Evolutionary conservation across 2,888 invertebrate species (phyloP).

Genomic region (Trichopria drosophilae): DNA sequence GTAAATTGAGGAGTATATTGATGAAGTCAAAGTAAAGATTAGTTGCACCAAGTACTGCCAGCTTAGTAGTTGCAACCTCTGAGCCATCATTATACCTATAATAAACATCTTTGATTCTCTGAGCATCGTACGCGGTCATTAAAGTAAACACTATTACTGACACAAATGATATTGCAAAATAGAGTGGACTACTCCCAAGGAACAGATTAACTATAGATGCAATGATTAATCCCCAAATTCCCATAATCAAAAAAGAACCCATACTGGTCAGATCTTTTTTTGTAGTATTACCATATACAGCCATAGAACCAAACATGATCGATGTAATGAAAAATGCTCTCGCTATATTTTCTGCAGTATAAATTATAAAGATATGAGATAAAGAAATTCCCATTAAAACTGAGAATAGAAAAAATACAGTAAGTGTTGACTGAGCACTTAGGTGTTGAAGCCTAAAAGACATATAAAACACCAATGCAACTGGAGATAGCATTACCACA

Average conservation of each 20-base stretch:
- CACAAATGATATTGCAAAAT: conserved; percentile 19
- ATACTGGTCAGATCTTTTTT: conserved; percentile 23
- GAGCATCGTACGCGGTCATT: conserved; percentile 17
- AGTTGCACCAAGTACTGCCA: conserved; percentile 16
- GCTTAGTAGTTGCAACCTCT: conserved; percentile 11
- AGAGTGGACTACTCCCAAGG: conserved; percentile 17
- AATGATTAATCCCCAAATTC: conserved; percentile 18
- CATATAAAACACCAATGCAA: conserved; percentile 17
- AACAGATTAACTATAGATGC: conserved; percentile 21
- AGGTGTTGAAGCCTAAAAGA: conserved; percentile 12
- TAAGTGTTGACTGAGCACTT: conserved; percentile 17
- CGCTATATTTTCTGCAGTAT: conserved; percentile 21
- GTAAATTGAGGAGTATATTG: conserved; percentile 11
- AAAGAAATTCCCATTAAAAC: conserved; percentile 18
- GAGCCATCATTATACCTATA: conserved; percentile 9
- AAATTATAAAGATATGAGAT: conserved; percentile 14
- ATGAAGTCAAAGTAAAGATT: conserved; percentile 16
- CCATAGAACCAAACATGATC: conserved; percentile 19
- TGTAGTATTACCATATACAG: conserved; percentile 20
- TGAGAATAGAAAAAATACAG: conserved; percentile 17
- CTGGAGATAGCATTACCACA: conserved; percentile 19
- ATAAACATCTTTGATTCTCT: conserved; percentile 15
- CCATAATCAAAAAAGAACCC: conserved; percentile 22
- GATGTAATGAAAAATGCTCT: conserved; percentile 22
- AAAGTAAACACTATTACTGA: conserved; percentile 19